Evolutionary conservation across 53 echinoderm and acorn worm genomes (phyloP).

Genomic region (Holothuria scabra): DNA sequence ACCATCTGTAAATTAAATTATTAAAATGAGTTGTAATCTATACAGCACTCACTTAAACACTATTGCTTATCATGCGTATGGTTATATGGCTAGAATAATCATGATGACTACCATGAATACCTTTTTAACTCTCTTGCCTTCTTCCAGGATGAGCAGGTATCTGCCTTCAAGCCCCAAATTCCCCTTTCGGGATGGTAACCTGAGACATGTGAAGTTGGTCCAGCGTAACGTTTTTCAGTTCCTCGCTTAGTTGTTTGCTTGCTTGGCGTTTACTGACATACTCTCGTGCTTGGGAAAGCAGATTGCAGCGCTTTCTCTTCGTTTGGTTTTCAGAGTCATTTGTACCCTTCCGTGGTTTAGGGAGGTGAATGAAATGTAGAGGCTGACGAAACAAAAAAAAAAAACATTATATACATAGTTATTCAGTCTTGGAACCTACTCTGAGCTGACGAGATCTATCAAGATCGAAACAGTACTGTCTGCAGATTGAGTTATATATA

Average conservation of each 20-base stretch:
- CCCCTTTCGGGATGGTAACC: not conserved
- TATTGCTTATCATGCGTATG: too few relatives aligned
- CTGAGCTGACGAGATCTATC: too few relatives aligned
- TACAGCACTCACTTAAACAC: too few relatives aligned
- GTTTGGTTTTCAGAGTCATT: not conserved
- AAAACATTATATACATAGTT: too few relatives aligned
- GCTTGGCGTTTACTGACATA: not conserved
- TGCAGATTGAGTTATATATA: too few relatives aligned
- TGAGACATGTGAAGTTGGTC: not conserved
- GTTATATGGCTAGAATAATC: too few relatives aligned
- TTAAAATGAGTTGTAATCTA: too few relatives aligned
- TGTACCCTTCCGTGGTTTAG: constrained; percentile 9
- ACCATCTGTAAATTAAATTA: not conserved
- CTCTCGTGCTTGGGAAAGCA: not conserved
- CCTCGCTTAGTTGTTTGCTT: not conserved
- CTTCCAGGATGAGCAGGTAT: constrained; percentile 18
- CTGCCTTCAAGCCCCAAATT: constrained; percentile 9
- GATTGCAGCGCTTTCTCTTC: too few relatives aligned
- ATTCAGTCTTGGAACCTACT: too few relatives aligned
- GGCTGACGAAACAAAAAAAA: not conserved
- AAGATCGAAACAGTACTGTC: too few relatives aligned
- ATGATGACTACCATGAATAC: not conserved
- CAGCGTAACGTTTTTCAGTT: not conserved
- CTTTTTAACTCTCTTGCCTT: constrained; percentile 22
- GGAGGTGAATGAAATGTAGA: not conserved